Percentiles rank a stretch among this genome's conserved stretches.
phyloP scores from a whole-genome alignment of 2,888 invertebrate genomes.

The Chrysopilus asiliformis region DNA sequence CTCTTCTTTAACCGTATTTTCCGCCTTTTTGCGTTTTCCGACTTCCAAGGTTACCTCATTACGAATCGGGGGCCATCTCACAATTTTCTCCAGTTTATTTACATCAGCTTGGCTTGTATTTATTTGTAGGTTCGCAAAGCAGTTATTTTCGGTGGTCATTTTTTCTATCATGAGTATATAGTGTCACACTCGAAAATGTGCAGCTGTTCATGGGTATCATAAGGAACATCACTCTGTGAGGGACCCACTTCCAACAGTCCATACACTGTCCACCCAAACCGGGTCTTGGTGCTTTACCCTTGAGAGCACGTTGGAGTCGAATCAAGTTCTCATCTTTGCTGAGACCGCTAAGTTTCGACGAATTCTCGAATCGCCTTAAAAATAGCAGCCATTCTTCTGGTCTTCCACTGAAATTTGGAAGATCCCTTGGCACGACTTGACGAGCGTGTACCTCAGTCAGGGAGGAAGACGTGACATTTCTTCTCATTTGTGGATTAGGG shows the following conservation, averaged over 20 bases:
- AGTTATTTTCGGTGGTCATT: background rate
- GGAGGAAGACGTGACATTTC: too few relatives aligned
- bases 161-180: conserved; percentile 11
- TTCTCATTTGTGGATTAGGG: too few relatives aligned
- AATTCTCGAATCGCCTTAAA: conserved; percentile 13
- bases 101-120: background rate
- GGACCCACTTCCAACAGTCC: background rate
- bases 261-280: background rate
- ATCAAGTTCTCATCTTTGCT: too few relatives aligned
- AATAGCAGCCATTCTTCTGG: conserved; percentile 12
- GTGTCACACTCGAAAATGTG: conserved; percentile 13
- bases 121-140: background rate
- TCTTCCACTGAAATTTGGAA: conserved; percentile 10
- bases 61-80: conserved; percentile 5
- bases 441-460: too few relatives aligned
- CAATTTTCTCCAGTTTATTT: background rate
- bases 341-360: conserved; percentile 12
- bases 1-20: too few relatives aligned
- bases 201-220: background rate
- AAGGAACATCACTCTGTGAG: conserved; percentile 3
- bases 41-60: conserved; percentile 14
- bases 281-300: too few relatives aligned
- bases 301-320: too few relatives aligned
- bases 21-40: conserved; percentile 12
- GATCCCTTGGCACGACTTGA: conserved; percentile 3